Base-by-base conservation (phyloP, 2,797 vertebrate genomes). In the Sylvilagus floridanus region DNA sequence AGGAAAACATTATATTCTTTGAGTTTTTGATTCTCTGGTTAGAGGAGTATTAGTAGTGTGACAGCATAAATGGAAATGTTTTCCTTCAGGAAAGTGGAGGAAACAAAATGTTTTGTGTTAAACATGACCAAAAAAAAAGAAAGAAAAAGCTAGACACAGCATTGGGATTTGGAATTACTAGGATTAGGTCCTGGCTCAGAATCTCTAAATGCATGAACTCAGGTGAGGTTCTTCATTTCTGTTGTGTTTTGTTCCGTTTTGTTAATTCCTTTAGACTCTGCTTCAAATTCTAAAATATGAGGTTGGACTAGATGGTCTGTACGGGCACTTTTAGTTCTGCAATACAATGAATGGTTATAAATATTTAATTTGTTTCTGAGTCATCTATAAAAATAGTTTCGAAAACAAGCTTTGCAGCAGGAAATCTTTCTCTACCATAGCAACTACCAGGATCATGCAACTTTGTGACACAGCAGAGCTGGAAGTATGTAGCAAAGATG, bases 361-460 rank as follows among this genome's bases (percentile, higher is more conserved):
- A 97, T 93, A 91, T 95, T 97, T 95, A 95, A 95, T 91, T 94
- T 94, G 52, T 96, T 96, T 89, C 93, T 95, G 76, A 96, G 68
- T 95, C 84, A 96, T 95, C 84, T 89, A 72, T 89, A 94, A 96
- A 93, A 96, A 95, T 87, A 93, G 91, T 97, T 96, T 91, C 68
- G 65, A 87, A 96, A 96, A 86, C 66, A 84, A 96, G 89, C 37
- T 91, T 84, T 95, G 66, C 84, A 72, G 76, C 62, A 87, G 22
- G 91, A 97, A 95, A 76, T 8, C 24, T 81, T 91, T 81, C 76
- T 83, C 42, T 82, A 63, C 47, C 50, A 91, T 96, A 91, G 94
- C 91, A 96, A 89, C 93, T 87, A 84, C 37, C 42, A 52, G 62
- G 63, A 54, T 84, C 57, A 10, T 81, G 84, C 72, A 91, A 73